A percentile compares a stretch with the other conserved stretches of the same genome.
These are phyloP conservation scores for Drosophila emarginata DNA, from an alignment of 2,888 invertebrate genomes.

Conservation along the genomic window DNA sequence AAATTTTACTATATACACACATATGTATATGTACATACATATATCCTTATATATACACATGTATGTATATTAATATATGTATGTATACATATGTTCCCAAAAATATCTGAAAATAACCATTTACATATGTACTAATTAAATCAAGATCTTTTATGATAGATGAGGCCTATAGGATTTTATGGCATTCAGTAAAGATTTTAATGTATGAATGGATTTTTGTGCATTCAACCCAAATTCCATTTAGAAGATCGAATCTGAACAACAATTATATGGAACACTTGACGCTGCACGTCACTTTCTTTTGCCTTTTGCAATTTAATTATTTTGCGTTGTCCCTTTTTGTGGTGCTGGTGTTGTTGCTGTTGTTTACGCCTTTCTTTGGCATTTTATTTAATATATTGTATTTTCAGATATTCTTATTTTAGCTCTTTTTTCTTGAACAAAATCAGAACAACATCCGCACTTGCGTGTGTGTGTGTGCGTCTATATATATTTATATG, in stretches of 20 bases:
- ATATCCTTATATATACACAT: neutral
- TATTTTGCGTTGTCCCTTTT: conserved; percentile 27
- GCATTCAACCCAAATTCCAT: conserved; percentile 5
- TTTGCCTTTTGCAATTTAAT: conserved; percentile 18
- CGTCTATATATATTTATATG: neutral
- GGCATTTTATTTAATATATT: conserved; percentile 62
- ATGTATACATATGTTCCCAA: neutral
- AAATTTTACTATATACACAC: neutral
- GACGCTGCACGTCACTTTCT: conserved; percentile 39
- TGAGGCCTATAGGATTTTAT: neutral
- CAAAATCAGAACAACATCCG: conserved; percentile 69
- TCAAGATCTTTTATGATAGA: conserved; percentile 1
- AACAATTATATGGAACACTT: conserved; percentile 37
- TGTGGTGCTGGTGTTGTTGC: conserved; percentile 22
- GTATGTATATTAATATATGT: neutral
- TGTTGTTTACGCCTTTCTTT: conserved; percentile 49
- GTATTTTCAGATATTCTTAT: conserved; percentile 68
- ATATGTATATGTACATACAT: neutral
- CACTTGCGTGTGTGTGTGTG: conserved; percentile 26
- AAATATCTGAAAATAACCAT: conserved; percentile 1
- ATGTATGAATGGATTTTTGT: neutral
- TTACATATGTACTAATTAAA: neutral
- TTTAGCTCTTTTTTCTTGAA: conserved; percentile 73
- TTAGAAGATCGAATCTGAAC: conserved; percentile 29
- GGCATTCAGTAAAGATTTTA: neutral